Conservation (phyloP, 2,113 vertebrate species). For the Micromys minutus region DNA sequence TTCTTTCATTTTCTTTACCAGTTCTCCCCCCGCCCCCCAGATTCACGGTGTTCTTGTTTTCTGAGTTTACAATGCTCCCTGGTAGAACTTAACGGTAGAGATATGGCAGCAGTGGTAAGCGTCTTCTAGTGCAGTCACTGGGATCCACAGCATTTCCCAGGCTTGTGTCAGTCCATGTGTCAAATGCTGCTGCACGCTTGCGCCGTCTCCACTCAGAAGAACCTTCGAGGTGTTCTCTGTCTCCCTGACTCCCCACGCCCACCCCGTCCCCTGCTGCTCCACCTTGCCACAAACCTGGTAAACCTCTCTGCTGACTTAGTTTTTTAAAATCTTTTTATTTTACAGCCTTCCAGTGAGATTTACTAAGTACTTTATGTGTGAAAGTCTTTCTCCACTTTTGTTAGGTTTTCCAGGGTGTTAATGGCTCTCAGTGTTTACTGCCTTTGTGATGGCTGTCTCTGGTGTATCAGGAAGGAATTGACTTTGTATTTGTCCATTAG, state of each 20-base stretch:
- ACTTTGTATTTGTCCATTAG: conserved; percentile 6
- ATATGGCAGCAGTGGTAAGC: background rate
- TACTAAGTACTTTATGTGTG: background rate
- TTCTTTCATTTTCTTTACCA: background rate
- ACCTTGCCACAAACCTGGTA: background rate
- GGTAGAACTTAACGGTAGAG: background rate
- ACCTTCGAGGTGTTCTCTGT: background rate
- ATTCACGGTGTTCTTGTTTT: background rate
- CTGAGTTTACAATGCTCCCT: background rate
- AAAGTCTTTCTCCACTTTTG: conserved; percentile 13
- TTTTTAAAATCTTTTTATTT: conserved; percentile 52
- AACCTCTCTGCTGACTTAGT: background rate
- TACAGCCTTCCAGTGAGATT: background rate
- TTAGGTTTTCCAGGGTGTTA: conserved; percentile 11
- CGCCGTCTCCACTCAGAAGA: too few species aligned
- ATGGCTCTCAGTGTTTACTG: background rate
- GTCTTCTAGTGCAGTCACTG: background rate
- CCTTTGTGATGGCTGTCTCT: background rate
- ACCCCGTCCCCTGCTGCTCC: too few species aligned
- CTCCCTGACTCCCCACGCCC: background rate
- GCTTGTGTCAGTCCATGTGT: background rate
- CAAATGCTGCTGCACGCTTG: accelerated
- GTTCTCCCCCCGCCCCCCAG: too few species aligned
- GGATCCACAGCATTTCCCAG: background rate
- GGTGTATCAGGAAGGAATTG: background rate